Conservation (phyloP, 2,113 vertebrate genomes). For the Oncorhynchus tshawytscha region DNA sequence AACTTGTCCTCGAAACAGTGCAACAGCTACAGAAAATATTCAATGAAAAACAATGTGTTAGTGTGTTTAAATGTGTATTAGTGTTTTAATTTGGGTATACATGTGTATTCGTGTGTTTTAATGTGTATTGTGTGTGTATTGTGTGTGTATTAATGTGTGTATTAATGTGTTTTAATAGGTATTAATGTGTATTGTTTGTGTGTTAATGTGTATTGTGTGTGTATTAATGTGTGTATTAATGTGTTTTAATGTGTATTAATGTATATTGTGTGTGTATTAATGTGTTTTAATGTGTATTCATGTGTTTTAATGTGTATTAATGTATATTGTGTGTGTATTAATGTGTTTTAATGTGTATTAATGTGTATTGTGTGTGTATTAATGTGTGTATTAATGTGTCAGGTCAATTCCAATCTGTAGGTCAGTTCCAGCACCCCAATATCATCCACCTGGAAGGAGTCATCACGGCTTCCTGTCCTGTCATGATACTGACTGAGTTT, state of each 20-base stretch:
- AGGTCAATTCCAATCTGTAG: slow-evolving; percentile 30
- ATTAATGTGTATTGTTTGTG: too few relatives aligned
- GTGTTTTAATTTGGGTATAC: neutral
- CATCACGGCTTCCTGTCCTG: slow-evolving; percentile 78
- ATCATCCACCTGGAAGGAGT: slow-evolving; percentile 86
- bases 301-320: too few relatives aligned
- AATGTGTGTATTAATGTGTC: neutral
- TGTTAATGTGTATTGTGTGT: too few relatives aligned
- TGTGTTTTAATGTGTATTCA: too few relatives aligned
- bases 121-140: too few relatives aligned
- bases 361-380: neutral
- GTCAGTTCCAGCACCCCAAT: slow-evolving; percentile 86
- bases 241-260: too few relatives aligned
- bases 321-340: too few relatives aligned
- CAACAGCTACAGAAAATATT: too few relatives aligned
- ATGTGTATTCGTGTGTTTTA: neutral
- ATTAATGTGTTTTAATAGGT: neutral
- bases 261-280: too few relatives aligned
- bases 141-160: neutral
- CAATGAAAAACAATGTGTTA: slow-evolving; percentile 24
- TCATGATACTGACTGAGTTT: slow-evolving; percentile 77
- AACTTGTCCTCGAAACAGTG: too few relatives aligned
- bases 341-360: too few relatives aligned
- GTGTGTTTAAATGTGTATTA: neutral
- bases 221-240: too few relatives aligned